Conservation (phyloP, 2,113 vertebrate genomes). For the Burhinus oedicnemus region DNA sequence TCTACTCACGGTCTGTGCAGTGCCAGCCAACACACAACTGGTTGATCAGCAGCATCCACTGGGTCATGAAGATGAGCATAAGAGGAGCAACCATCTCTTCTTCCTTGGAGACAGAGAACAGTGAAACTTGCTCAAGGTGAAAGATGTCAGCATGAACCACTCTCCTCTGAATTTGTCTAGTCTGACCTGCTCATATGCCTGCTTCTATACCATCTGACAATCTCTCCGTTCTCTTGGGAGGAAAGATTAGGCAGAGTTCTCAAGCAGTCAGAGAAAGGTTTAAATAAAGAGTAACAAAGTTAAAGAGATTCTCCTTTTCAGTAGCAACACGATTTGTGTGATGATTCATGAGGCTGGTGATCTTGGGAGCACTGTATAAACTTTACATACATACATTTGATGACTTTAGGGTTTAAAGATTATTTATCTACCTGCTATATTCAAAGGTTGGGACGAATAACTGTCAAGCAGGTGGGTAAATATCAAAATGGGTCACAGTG, state of each 20-base stretch:
- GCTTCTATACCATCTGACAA: neutral
- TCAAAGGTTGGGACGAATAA: neutral
- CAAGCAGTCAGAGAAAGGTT: neutral
- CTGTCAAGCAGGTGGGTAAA: neutral
- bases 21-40: neutral
- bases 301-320: neutral
- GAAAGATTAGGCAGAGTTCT: neutral
- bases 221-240: neutral
- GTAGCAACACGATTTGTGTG: neutral
- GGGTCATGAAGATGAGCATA: neutral
- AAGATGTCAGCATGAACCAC: neutral
- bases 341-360: neutral
- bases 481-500: neutral
- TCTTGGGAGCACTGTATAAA: neutral
- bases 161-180: neutral
- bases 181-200: neutral
- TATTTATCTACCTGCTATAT: neutral
- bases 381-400: neutral
- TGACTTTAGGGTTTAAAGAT: neutral
- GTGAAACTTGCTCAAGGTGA: neutral
- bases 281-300: neutral
- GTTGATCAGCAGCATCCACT: neutral
- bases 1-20: slow-evolving; percentile 4
- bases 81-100: neutral
- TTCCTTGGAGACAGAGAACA: neutral